phyloP scores from a whole-genome alignment of 1,140 invertebrate species.

The Lutraria rhynchaena region DNA sequence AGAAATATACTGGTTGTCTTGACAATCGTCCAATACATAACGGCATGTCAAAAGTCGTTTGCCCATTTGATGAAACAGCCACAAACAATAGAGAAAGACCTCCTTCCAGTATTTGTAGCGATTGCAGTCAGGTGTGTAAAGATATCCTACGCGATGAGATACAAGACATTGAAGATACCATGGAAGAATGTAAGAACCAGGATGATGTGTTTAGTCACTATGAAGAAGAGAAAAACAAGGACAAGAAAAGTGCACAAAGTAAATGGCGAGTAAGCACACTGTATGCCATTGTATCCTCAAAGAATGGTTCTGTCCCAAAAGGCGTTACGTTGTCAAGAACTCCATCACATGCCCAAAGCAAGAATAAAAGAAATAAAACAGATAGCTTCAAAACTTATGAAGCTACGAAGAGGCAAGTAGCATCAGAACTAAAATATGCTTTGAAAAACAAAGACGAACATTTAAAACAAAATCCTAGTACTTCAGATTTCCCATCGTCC shows the following conservation, averaged over 20 bases:
- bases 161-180: constrained; percentile 12
- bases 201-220: no score
- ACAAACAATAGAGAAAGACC: background rate
- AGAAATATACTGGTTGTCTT: background rate
- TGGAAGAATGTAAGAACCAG: no score
- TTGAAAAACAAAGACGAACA: no score
- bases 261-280: constrained; percentile 33
- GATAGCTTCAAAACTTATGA: no score
- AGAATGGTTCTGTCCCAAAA: background rate
- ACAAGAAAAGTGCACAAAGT: background rate
- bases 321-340: background rate
- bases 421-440: no score
- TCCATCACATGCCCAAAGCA: background rate
- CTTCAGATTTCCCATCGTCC: no score
- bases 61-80: background rate
- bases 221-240: no score
- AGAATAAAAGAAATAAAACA: no score
- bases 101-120: constrained; percentile 19
- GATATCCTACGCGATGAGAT: constrained; percentile 26
- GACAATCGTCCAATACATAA: background rate
- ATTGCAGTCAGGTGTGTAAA: background rate
- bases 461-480: no score
- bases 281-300: constrained; percentile 28
- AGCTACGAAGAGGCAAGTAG: no score
- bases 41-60: background rate